Conservation (phyloP, 2,888 invertebrate genomes). For the Allolobophora icterica region DNA sequence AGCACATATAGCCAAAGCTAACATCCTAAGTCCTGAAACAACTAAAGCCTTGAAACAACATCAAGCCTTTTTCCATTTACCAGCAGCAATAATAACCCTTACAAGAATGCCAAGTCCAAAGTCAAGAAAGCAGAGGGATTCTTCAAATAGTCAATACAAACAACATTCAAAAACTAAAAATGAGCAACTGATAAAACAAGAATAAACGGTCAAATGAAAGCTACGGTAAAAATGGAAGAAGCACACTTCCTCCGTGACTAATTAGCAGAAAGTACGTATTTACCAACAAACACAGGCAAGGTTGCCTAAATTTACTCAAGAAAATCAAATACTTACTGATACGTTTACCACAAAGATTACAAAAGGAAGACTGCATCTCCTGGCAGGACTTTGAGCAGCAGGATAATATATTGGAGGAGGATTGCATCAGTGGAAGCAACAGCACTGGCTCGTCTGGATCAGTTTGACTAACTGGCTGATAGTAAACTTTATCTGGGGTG, state of each 20-base stretch:
- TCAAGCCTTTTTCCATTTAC: background rate
- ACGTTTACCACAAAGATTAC: background rate
- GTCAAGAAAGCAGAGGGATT: background rate
- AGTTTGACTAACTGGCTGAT: constrained; percentile 11
- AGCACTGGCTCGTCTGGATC: constrained; percentile 7
- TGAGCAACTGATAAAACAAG: background rate
- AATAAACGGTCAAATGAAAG: too few species aligned
- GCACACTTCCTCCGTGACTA: background rate
- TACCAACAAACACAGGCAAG: background rate
- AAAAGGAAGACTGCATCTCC: constrained; percentile 10
- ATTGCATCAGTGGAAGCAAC: background rate
- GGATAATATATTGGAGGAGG: background rate
- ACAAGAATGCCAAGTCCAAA: background rate
- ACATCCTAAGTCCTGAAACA: background rate
- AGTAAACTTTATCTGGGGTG: constrained; percentile 17
- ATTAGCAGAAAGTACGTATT: background rate
- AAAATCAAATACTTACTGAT: constrained; percentile 17
- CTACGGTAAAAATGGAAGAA: background rate
- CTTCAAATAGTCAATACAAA: background rate
- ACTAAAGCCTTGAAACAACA: background rate
- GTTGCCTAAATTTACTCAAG: background rate
- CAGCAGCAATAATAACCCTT: background rate
- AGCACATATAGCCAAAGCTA: background rate
- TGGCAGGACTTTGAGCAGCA: background rate
- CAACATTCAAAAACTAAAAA: background rate